Evolutionary conservation across 2,888 invertebrate genomes (phyloP).

Genomic region (Drosophila koepferae): DNA sequence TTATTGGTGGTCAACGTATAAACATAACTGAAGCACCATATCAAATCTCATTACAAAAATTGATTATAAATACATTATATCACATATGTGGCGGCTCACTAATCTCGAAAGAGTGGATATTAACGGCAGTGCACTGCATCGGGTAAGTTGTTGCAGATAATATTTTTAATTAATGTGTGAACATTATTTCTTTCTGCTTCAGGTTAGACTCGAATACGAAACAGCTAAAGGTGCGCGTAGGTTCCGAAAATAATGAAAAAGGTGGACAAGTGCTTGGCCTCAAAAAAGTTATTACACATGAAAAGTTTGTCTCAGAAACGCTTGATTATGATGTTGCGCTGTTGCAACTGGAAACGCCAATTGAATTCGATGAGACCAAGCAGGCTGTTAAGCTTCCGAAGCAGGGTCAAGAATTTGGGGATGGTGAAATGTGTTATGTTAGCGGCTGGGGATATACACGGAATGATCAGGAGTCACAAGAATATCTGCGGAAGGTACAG

Average conservation of each 20-base stretch:
- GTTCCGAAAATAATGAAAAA: constrained; percentile 85
- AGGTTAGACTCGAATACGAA: constrained; percentile 75
- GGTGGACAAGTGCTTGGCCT: constrained; percentile 87
- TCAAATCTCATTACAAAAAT: constrained; percentile 82
- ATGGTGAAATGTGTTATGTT: constrained; percentile 82
- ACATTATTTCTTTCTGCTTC: background rate
- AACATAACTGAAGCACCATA: constrained; percentile 84
- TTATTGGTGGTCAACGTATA: constrained; percentile 84
- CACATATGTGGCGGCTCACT: constrained; percentile 84
- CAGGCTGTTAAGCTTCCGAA: constrained; percentile 85
- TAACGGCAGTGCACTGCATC: constrained; percentile 85
- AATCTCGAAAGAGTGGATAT: constrained; percentile 82
- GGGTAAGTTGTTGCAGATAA: constrained; percentile 65
- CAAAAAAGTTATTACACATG: constrained; percentile 86
- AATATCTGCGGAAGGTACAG: constrained; percentile 86
- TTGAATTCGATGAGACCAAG: constrained; percentile 86
- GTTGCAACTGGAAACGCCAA: constrained; percentile 86
- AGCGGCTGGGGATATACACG: constrained; percentile 85
- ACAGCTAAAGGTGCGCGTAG: constrained; percentile 85
- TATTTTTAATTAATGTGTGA: too few species aligned
- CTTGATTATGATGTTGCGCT: constrained; percentile 88
- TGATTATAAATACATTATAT: constrained; percentile 32
- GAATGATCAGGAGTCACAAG: constrained; percentile 73
- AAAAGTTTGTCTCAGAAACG: constrained; percentile 85
- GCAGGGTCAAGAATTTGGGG: constrained; percentile 71